Evolutionary conservation across 2,113 vertebrate genomes (phyloP).

Genomic region (Echinops telfairi): DNA sequence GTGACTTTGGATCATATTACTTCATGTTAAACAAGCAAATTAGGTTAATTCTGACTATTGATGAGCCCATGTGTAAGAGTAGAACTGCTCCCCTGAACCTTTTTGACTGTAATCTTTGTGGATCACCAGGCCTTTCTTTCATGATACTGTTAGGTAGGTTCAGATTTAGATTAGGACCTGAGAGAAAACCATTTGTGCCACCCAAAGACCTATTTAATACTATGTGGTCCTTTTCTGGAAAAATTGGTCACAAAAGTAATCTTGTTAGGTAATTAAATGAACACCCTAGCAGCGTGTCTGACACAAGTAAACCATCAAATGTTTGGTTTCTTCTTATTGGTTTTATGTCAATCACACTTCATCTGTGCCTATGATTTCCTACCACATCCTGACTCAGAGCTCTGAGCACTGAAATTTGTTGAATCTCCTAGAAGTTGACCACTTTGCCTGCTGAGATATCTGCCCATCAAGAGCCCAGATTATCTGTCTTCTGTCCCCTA

Average conservation of each 20-base stretch:
- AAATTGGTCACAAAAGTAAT: background rate
- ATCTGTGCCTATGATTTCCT: background rate
- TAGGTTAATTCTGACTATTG: background rate
- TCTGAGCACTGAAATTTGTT: background rate
- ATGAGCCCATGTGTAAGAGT: background rate
- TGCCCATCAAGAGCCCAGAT: background rate
- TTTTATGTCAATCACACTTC: background rate
- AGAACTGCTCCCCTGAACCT: background rate
- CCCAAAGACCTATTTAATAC: background rate
- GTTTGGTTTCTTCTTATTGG: background rate
- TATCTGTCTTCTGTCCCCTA: background rate
- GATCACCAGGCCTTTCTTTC: background rate
- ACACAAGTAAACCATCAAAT: background rate
- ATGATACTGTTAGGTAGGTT: too few species aligned
- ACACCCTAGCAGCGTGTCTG: background rate
- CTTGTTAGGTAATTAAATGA: background rate
- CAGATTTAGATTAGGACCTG: background rate
- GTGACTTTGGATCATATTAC: background rate
- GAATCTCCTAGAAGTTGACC: background rate
- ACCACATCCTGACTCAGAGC: background rate
- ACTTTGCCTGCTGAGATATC: background rate
- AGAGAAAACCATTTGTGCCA: background rate
- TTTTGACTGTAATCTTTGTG: background rate
- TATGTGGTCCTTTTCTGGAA: slow-evolving; percentile 23
- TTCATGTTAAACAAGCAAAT: background rate